A percentile compares a stretch with the other conserved stretches of the same genome.
Conservation (phyloP, 1,140 invertebrate species). For the Ridgeia piscesae region DNA sequence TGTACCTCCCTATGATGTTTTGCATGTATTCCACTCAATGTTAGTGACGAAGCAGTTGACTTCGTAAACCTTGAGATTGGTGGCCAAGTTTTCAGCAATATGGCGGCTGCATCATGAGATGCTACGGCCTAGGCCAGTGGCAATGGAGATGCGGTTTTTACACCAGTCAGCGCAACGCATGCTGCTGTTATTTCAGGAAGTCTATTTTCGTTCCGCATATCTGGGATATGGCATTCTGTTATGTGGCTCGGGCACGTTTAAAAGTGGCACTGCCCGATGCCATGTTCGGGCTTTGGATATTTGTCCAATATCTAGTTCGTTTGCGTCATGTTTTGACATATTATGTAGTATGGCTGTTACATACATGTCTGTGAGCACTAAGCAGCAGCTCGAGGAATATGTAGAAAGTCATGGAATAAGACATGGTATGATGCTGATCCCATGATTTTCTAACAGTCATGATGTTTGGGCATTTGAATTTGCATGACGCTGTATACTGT, state of each 20-base stretch:
- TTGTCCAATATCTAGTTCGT: not conserved
- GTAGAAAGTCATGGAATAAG: too few species aligned
- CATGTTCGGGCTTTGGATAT: not conserved
- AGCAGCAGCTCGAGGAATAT: too few species aligned
- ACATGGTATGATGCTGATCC: too few species aligned
- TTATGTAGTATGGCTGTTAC: too few species aligned
- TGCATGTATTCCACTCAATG: not conserved
- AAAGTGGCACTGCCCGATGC: not conserved
- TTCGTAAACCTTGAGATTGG: not conserved
- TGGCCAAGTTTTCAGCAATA: not conserved
- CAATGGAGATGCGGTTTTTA: not conserved
- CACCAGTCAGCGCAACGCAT: not conserved
- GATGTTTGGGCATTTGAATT: too few species aligned
- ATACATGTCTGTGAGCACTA: too few species aligned
- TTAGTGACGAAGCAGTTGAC: not conserved
- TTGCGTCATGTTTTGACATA: not conserved
- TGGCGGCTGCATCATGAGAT: not conserved
- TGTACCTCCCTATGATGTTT: not conserved
- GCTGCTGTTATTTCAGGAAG: constrained; percentile 4
- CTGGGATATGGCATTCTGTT: not conserved
- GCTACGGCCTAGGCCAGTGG: not conserved
- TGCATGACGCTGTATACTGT: too few species aligned
- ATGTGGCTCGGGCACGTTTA: not conserved
- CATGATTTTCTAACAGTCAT: too few species aligned
- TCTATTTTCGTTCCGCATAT: constrained; percentile 5